Conservation (phyloP, 2,113 vertebrate species). For the Vidua macroura region DNA sequence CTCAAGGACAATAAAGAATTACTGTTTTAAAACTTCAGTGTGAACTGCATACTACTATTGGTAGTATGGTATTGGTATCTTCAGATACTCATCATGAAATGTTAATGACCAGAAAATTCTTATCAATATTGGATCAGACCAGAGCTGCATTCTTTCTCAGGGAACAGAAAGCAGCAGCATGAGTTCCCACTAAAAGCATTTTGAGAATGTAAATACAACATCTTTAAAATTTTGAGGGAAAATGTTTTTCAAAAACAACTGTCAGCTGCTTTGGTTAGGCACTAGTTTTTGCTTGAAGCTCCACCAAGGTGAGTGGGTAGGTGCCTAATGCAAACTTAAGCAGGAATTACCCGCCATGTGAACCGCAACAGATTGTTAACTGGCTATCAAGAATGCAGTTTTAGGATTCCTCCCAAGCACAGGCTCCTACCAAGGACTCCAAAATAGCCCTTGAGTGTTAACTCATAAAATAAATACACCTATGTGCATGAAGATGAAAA, state of each 20-base stretch:
- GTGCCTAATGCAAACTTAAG: not conserved
- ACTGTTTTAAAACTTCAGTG: not conserved
- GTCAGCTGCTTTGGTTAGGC: not conserved
- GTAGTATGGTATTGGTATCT: not conserved
- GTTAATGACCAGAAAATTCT: not conserved
- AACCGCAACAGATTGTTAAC: not conserved
- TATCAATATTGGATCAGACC: not conserved
- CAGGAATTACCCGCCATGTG: not conserved
- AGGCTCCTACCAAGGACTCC: not conserved
- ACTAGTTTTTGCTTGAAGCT: not conserved
- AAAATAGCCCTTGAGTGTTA: not conserved
- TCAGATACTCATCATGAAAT: not conserved
- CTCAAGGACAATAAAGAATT: not conserved
- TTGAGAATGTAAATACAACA: not conserved
- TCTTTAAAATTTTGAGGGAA: not conserved
- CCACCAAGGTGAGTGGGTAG: not conserved
- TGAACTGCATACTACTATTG: not conserved
- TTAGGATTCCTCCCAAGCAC: not conserved
- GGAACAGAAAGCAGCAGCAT: not conserved
- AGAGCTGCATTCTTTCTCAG: not conserved
- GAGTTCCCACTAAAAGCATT: not conserved
- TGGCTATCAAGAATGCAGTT: not conserved
- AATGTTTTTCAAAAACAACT: not conserved
- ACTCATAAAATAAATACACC: not conserved
- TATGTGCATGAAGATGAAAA: not conserved